phyloP scores from a whole-genome alignment of 37 sponge, comb jelly and placozoan species.

The Aplysina aerophoba region DNA sequence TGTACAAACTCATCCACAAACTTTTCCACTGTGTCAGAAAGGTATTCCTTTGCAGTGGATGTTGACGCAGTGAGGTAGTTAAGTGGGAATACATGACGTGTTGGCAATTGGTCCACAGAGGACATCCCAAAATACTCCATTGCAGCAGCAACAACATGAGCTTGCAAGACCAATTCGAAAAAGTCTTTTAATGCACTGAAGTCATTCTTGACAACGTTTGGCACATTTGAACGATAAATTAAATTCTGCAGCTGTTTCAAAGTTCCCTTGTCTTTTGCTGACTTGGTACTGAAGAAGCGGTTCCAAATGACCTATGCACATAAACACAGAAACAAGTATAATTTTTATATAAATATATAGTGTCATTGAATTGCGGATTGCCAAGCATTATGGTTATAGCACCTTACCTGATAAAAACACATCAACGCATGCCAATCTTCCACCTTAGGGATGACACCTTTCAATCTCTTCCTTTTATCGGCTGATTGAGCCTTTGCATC shows the following conservation, averaged over 20 bases:
- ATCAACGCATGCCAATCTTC: constrained; percentile 44
- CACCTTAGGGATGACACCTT: constrained; percentile 22
- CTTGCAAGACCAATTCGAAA: not conserved
- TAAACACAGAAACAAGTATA: not conserved
- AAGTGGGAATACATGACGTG: not conserved
- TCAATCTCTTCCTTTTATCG: not conserved
- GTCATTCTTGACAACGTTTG: not conserved
- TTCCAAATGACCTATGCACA: constrained; percentile 48
- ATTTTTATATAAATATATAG: not conserved
- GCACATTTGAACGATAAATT: not conserved
- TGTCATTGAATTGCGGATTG: too few relatives aligned
- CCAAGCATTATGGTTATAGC: too few relatives aligned
- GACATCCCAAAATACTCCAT: constrained; percentile 10
- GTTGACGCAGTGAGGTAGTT: not conserved
- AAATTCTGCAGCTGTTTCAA: constrained; percentile 31
- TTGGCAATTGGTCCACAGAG: not conserved
- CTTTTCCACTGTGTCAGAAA: too few relatives aligned
- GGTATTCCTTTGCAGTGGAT: not conserved
- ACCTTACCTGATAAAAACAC: constrained; percentile 39
- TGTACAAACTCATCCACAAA: too few relatives aligned
- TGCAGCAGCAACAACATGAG: constrained; percentile 34
- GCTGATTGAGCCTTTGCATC: not conserved
- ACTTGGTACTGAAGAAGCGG: not conserved
- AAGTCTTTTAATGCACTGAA: constrained; percentile 24
- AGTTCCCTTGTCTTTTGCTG: constrained; percentile 32